A percentile compares a stretch with the other conserved stretches of the same genome.
These are phyloP conservation scores for Gastrophryne carolinensis DNA, from an alignment of 2,797 vertebrate genomes.

Conservation along the genomic window DNA sequence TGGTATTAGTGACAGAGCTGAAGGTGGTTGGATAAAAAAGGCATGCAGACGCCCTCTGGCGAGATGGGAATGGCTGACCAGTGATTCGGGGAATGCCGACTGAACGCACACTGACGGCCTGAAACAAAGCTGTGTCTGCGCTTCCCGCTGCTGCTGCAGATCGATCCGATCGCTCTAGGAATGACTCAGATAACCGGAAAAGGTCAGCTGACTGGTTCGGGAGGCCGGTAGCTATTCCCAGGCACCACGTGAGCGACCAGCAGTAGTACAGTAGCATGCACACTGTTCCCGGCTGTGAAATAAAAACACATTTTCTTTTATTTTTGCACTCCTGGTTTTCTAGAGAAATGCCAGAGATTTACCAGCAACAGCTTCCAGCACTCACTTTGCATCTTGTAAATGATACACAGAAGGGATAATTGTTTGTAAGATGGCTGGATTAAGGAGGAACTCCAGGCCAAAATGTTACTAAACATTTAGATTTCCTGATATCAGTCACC, in stretches of 20 bases:
- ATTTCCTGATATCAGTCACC: no score
- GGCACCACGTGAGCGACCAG: conserved; percentile 33
- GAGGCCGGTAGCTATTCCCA: conserved; percentile 39
- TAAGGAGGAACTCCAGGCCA: no score
- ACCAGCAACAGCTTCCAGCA: not conserved
- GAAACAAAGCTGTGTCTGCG: conserved; percentile 57
- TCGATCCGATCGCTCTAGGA: conserved; percentile 46
- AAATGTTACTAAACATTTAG: no score
- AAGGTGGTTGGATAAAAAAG: no score
- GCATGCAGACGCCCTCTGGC: no score
- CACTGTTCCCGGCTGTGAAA: not conserved
- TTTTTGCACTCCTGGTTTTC: not conserved
- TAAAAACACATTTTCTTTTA: conserved; percentile 13
- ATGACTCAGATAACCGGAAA: conserved; percentile 49
- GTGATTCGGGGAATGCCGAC: conserved; percentile 53
- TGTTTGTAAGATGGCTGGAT: not conserved
- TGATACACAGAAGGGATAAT: not conserved
- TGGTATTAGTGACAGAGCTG: no score
- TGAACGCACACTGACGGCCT: conserved; percentile 50
- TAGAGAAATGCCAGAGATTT: not conserved
- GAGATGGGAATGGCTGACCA: not conserved
- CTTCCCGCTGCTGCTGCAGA: conserved; percentile 47
- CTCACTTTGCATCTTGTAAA: not conserved
- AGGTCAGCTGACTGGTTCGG: conserved; percentile 50
- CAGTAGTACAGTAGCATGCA: conserved; percentile 20